Evolutionary conservation across 1,140 invertebrate genomes (phyloP).

Genomic region (Zaprionus gabonicus): DNA sequence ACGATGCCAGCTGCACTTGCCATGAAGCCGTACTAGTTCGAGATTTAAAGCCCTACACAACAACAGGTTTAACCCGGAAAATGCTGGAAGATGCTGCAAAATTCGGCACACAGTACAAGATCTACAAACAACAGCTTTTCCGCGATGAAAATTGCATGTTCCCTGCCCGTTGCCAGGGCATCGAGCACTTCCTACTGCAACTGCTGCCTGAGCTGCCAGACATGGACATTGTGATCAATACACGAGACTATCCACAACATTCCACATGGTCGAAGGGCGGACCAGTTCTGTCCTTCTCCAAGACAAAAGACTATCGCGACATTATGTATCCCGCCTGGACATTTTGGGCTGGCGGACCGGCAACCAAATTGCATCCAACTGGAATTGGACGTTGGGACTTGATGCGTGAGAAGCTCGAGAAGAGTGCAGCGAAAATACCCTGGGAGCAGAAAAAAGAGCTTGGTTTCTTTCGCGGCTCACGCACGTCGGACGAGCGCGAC

Average conservation of each 20-base stretch:
- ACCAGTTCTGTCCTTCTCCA: constrained; percentile 98
- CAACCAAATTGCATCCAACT: constrained; percentile 95
- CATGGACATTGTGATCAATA: constrained; percentile 95
- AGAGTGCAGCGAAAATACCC: constrained; percentile 88
- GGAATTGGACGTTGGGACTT: constrained; percentile 97
- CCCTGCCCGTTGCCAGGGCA: constrained; percentile 94
- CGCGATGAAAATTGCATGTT: constrained; percentile 95
- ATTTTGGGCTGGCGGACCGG: constrained; percentile 99
- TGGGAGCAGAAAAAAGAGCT: constrained; percentile 92
- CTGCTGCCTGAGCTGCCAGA: constrained; percentile 90
- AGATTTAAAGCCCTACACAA: constrained; percentile 89
- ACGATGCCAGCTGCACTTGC: constrained; percentile 86
- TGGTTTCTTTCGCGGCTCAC: constrained; percentile 96
- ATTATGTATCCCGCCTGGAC: constrained; percentile 99
- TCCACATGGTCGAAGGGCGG: constrained; percentile 77
- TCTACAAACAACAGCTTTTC: constrained; percentile 89
- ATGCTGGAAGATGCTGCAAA: constrained; percentile 88
- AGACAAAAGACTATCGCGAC: constrained; percentile 93
- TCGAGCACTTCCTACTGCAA: constrained; percentile 95
- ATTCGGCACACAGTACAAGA: constrained; percentile 91
- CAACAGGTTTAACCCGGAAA: constrained; percentile 87
- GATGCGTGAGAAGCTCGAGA: constrained; percentile 89
- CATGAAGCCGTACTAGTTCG: constrained; percentile 87
- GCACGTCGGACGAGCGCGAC: constrained; percentile 96
- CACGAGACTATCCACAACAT: constrained; percentile 95